Evolutionary conservation across 1,140 invertebrate genomes (phyloP).

Genomic region (Polypedilum pembai): DNA sequence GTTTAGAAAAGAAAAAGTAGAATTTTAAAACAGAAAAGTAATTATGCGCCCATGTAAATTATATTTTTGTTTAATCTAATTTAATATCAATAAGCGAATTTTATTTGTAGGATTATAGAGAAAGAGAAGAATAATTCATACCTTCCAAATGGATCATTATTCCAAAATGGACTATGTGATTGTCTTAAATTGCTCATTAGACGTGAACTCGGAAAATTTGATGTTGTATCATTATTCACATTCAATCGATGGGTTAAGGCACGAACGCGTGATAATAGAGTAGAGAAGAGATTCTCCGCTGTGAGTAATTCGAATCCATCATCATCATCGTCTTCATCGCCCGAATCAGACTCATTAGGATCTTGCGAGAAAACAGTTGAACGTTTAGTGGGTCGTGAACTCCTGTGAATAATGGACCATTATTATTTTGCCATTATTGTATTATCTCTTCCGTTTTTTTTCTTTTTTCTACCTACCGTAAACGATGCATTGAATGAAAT

Average conservation of each 20-base stretch:
- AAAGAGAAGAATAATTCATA: conserved; percentile 31
- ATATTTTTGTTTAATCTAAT: too few relatives aligned
- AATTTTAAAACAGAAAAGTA: too few relatives aligned
- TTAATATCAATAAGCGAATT: too few relatives aligned
- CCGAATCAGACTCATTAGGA: conserved; percentile 72
- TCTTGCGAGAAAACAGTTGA: conserved; percentile 50
- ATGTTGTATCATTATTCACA: conserved; percentile 60
- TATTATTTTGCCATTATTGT: conserved; percentile 13
- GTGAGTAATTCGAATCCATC: conserved; percentile 84
- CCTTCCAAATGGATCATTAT: conserved; percentile 41
- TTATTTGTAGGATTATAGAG: background rate
- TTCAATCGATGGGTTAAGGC: conserved; percentile 76
- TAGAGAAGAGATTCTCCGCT: conserved; percentile 83
- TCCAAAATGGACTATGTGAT: conserved; percentile 42
- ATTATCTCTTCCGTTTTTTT: background rate
- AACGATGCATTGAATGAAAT: conserved; percentile 59
- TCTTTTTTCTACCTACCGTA: conserved; percentile 48
- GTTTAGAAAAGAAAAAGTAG: too few relatives aligned
- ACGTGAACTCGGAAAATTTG: conserved; percentile 41
- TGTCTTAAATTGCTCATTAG: conserved; percentile 40
- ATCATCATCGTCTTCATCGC: conserved; percentile 79
- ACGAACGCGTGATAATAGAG: conserved; percentile 71
- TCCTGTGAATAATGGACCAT: conserved; percentile 44
- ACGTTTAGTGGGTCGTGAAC: conserved; percentile 57
- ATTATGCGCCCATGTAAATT: too few relatives aligned